Conservation (phyloP, 2,113 vertebrate species). For the Oryzias celebensis region DNA sequence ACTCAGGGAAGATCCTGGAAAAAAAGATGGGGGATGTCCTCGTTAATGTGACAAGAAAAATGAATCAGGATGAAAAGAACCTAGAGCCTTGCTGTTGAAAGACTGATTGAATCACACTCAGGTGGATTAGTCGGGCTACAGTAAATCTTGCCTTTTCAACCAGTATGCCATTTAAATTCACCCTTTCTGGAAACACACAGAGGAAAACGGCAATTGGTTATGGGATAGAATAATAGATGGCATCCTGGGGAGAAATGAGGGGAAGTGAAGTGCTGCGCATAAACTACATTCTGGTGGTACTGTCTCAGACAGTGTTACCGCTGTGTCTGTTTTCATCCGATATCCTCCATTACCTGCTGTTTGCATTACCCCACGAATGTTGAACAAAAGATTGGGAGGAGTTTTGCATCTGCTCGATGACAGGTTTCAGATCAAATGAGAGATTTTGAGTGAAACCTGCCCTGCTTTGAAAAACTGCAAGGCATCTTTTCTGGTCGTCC, state of each 20-base stretch:
- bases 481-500: too few species aligned
- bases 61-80: neutral
- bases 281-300: neutral
- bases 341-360: neutral
- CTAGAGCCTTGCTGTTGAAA: slow-evolving; percentile 5
- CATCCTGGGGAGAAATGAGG: neutral
- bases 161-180: slow-evolving; percentile 4
- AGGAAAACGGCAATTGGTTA: neutral
- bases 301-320: neutral
- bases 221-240: neutral
- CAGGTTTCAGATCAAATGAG: neutral
- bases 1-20: slow-evolving; percentile 93
- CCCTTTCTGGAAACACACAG: neutral
- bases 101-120: slow-evolving; percentile 5
- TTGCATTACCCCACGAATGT: neutral
- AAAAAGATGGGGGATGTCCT: slow-evolving; percentile 30
- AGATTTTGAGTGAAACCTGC: neutral
- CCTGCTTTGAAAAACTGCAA: neutral
- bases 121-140: neutral
- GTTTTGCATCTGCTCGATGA: neutral
- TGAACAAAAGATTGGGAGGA: slow-evolving; percentile 3
- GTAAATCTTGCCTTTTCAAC: neutral
- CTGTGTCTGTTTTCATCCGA: slow-evolving; percentile 1
- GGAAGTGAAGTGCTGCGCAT: neutral
- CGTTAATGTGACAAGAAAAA: slow-evolving; percentile 30